Percentiles rank a stretch among this genome's conserved stretches.
Conservation (phyloP, 37 sponge, comb jelly and placozoan species). For the Geodia barretti region DNA sequence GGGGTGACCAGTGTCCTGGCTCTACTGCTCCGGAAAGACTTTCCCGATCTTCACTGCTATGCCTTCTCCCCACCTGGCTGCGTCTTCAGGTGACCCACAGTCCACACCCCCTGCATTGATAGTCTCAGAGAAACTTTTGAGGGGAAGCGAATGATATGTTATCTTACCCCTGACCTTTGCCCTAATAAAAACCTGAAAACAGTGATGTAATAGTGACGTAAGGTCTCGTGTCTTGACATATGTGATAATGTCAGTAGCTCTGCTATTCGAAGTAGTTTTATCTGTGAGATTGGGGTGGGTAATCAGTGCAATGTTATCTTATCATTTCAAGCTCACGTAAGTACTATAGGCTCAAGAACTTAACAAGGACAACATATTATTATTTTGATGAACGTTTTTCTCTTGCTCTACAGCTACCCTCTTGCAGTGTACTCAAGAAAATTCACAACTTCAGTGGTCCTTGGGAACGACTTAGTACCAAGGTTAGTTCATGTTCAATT, state of each 20-base stretch:
- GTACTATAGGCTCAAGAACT: too few species aligned
- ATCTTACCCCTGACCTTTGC: too few species aligned
- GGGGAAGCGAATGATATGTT: background rate
- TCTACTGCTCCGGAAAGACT: slow-evolving; percentile 12
- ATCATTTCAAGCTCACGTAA: background rate
- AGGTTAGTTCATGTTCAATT: slow-evolving; percentile 3
- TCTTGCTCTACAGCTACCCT: slow-evolving; percentile 27
- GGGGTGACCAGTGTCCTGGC: slow-evolving; percentile 37
- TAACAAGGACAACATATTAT: too few species aligned
- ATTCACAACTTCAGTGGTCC: slow-evolving; percentile 12
- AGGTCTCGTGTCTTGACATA: too few species aligned
- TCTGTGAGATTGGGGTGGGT: background rate
- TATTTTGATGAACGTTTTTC: background rate
- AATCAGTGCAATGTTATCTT: background rate
- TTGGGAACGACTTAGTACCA: slow-evolving; percentile 21
- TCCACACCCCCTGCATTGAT: background rate
- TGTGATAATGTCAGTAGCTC: too few species aligned
- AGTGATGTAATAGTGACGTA: too few species aligned
- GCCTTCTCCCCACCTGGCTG: slow-evolving; percentile 50
- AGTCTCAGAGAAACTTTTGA: background rate
- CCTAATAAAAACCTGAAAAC: too few species aligned
- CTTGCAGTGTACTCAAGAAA: background rate
- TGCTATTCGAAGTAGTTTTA: background rate
- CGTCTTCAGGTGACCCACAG: slow-evolving; percentile 20
- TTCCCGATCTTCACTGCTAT: slow-evolving; percentile 19